phyloP scores from a whole-genome alignment of 2,888 invertebrate species.

The Pteria penguin region DNA sequence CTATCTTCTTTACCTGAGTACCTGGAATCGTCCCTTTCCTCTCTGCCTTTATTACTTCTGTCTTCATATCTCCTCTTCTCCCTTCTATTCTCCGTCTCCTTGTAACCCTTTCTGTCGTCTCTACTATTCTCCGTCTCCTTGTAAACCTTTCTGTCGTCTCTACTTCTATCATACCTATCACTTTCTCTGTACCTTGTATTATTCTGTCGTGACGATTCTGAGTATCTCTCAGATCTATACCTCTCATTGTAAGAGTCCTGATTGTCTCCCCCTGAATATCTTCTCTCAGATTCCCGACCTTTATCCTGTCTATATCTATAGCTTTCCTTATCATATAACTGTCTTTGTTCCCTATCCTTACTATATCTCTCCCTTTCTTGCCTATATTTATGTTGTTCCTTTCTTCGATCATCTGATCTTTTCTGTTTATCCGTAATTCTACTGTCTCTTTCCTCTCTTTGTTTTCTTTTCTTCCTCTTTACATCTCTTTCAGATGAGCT shows the following conservation, averaged over 20 bases:
- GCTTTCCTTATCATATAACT: too few relatives aligned
- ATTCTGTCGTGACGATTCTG: too few relatives aligned
- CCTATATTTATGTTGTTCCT: conserved; percentile 13
- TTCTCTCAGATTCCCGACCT: too few relatives aligned
- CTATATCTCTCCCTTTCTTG: background rate
- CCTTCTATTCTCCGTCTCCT: background rate
- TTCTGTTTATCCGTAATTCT: too few relatives aligned
- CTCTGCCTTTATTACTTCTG: conserved; percentile 1
- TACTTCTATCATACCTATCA: too few relatives aligned
- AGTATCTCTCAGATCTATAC: too few relatives aligned
- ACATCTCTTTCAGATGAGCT: background rate
- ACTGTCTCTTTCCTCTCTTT: conserved; percentile 15
- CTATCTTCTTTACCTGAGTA: conserved; percentile 6
- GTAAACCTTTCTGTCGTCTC: background rate
- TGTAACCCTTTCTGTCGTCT: background rate
- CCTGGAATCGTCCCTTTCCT: conserved; percentile 9
- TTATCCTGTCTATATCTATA: too few relatives aligned
- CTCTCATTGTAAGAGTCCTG: too few relatives aligned
- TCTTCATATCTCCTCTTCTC: background rate
- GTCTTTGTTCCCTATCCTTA: conserved; percentile 3
- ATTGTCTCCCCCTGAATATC: too few relatives aligned
- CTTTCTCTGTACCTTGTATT: too few relatives aligned
- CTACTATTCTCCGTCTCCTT: background rate
- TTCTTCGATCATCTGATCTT: too few relatives aligned
- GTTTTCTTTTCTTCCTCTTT: too few relatives aligned